Conservation (phyloP, 2,797 vertebrate species). For the Cygnus olor region DNA sequence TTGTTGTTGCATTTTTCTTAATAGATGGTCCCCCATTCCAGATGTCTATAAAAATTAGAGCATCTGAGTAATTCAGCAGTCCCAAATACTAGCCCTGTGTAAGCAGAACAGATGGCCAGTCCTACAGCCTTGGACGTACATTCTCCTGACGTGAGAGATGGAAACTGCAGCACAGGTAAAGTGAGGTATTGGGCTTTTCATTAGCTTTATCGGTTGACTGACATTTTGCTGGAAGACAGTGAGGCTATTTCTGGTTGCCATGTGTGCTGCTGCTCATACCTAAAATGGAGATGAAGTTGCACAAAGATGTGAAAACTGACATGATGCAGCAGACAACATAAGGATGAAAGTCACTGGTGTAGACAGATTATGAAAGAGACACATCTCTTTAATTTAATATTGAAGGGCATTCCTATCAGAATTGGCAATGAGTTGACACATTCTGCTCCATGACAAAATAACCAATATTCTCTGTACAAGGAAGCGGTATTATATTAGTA, state of each 20-base stretch:
- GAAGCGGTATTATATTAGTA: background rate
- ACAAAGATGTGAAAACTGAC: background rate
- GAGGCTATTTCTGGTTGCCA: constrained; percentile 25
- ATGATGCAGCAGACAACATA: background rate
- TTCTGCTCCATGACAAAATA: background rate
- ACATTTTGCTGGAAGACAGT: constrained; percentile 21
- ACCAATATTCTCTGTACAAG: background rate
- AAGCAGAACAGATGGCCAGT: constrained; percentile 47
- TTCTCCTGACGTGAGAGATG: background rate
- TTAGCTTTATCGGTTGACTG: constrained; percentile 1
- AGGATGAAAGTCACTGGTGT: background rate
- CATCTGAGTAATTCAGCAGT: background rate
- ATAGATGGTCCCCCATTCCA: constrained; percentile 6
- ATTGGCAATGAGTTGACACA: background rate
- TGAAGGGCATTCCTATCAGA: background rate
- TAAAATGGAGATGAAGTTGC: background rate
- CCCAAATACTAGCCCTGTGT: background rate
- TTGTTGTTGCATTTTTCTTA: background rate
- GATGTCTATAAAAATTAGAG: constrained; percentile 16
- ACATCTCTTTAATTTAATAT: background rate
- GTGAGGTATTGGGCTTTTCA: background rate
- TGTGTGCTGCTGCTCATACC: background rate
- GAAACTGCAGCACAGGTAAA: background rate
- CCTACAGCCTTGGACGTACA: background rate
- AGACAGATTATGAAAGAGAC: background rate